A percentile compares a stretch with the other conserved stretches of the same genome.
Conservation (phyloP, 2,113 vertebrate genomes). For the Argyrosomus japonicus region DNA sequence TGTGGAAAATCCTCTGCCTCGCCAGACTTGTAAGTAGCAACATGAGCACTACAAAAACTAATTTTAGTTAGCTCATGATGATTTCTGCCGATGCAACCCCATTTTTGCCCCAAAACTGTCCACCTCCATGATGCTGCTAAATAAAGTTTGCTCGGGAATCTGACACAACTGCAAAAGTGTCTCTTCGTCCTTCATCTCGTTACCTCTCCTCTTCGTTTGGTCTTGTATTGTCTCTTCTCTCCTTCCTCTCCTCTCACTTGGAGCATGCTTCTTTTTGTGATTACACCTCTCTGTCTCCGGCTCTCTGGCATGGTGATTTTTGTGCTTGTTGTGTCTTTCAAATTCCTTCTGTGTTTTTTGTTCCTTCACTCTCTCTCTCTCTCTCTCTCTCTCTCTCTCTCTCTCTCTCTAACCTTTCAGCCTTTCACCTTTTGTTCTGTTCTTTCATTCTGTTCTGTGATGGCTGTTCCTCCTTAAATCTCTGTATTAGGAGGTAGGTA, state of each 20-base stretch:
- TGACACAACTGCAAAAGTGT: constrained; percentile 14
- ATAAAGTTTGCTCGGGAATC: neutral
- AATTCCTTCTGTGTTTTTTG: constrained; percentile 75
- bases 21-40: neutral
- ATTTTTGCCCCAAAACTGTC: constrained; percentile 9
- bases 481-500: constrained; percentile 94
- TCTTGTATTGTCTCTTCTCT: constrained; percentile 4
- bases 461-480: constrained; percentile 91
- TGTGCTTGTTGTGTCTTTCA: constrained; percentile 45
- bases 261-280: constrained; percentile 86
- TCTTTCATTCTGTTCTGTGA: constrained; percentile 87
- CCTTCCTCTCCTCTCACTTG: constrained; percentile 59
- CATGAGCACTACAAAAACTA: neutral
- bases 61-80: neutral
- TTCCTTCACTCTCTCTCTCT: constrained; percentile 80
- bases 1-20: neutral
- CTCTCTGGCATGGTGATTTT: constrained; percentile 30
- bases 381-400: constrained; percentile 78
- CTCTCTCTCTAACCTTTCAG: constrained; percentile 89
- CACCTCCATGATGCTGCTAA: constrained; percentile 8
- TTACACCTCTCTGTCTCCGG: neutral
- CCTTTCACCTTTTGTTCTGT: constrained; percentile 82
- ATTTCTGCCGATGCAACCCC: neutral
- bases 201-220: constrained; percentile 12
- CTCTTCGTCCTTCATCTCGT: constrained; percentile 29